A percentile compares a stretch with the other conserved stretches of the same genome.
Evolutionary conservation across 2,113 vertebrate genomes (phyloP).

Genomic region (Plectropomus leopardus): DNA sequence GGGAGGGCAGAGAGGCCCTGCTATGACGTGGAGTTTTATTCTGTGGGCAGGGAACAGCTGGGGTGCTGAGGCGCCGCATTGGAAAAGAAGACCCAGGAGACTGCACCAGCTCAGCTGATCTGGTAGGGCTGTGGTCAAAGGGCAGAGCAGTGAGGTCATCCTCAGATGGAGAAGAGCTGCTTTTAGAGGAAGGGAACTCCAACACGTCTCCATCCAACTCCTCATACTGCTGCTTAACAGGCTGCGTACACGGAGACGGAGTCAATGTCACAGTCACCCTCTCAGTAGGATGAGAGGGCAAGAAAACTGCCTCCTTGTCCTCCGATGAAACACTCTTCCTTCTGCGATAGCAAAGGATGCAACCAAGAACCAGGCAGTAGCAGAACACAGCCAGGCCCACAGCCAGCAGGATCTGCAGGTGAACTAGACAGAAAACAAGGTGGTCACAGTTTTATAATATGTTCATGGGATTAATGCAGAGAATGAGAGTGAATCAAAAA

Average conservation of each 20-base stretch:
- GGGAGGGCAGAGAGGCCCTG: constrained; percentile 77
- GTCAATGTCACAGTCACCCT: constrained; percentile 67
- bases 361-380: constrained; percentile 86
- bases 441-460: not conserved
- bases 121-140: constrained; percentile 48
- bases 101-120: constrained; percentile 43
- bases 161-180: constrained; percentile 76
- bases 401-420: constrained; percentile 84
- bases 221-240: constrained; percentile 80
- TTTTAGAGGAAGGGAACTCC: constrained; percentile 71
- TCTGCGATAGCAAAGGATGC: constrained; percentile 82
- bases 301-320: constrained; percentile 70
- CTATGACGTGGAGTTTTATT: constrained; percentile 37
- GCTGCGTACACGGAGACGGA: constrained; percentile 66
- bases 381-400: constrained; percentile 84
- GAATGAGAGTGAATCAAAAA: not conserved
- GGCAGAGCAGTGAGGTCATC: constrained; percentile 69
- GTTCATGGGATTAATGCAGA: not conserved
- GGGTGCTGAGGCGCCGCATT: constrained; percentile 68
- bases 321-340: constrained; percentile 48
- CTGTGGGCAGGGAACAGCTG: constrained; percentile 45
- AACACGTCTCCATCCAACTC: constrained; percentile 81
- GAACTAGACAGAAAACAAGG: constrained; percentile 72
- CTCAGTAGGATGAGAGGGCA: constrained; percentile 52
- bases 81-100: constrained; percentile 56